Percentiles rank a stretch among this genome's conserved stretches.
phyloP scores from a whole-genome alignment of 2,797 vertebrate genomes.

The Anolis apletophallus region DNA sequence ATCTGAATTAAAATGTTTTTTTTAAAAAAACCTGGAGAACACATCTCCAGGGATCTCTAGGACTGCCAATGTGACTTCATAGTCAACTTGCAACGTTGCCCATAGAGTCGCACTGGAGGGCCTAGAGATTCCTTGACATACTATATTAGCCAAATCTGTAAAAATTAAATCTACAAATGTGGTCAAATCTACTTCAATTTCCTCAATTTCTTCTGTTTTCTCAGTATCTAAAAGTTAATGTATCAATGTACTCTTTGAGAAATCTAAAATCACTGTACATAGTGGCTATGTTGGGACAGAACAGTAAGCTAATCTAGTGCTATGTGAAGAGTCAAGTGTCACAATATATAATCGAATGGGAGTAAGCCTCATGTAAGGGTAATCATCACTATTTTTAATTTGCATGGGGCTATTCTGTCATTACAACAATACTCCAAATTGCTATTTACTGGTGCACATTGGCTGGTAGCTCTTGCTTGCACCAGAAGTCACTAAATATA shows the following conservation, averaged over 20 bases:
- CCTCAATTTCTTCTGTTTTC: background rate
- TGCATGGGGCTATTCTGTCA: background rate
- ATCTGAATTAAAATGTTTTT: too few species aligned
- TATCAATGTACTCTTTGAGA: background rate
- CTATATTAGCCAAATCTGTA: too few species aligned
- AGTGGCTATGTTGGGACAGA: background rate
- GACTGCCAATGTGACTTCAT: too few species aligned
- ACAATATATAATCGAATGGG: too few species aligned
- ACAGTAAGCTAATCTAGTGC: background rate
- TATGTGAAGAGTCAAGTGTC: background rate
- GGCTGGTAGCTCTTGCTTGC: background rate
- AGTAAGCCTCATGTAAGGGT: background rate
- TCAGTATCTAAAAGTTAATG: background rate
- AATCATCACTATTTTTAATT: background rate
- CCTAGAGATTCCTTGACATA: too few species aligned
- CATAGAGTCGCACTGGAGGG: too few species aligned
- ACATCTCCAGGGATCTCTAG: too few species aligned
- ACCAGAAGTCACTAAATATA: background rate
- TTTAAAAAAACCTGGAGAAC: too few species aligned
- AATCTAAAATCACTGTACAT: background rate
- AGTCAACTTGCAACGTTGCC: too few species aligned
- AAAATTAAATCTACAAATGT: too few species aligned
- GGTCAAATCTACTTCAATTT: too few species aligned
- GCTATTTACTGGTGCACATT: background rate
- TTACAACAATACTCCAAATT: background rate